Base-by-base conservation (phyloP, 2,113 vertebrate species). In the Procavia capensis region DNA sequence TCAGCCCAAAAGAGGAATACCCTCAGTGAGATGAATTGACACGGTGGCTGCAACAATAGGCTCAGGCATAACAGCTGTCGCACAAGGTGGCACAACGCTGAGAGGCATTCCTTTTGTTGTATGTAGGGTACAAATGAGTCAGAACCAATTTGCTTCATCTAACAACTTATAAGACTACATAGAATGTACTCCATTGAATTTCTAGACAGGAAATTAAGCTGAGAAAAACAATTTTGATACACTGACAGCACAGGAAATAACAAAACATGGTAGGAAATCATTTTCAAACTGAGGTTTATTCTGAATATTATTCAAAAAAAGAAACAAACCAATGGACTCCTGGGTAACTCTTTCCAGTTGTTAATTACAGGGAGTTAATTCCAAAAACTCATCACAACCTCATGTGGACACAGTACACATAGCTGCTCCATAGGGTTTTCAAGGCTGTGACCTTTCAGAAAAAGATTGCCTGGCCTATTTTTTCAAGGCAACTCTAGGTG, bases 251-350 rank as follows among this genome's bases (percentile, higher is more conserved):
- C 4, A 72, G 43, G 16, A 80, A 63, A 13, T 6, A 84, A 61
- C 20, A 76, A 84, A 93, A 36, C 13, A 34, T 64, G 13, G n/a
- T 34, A 76, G 29, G 14, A 41, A 27, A 9, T 25, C 39, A 41
- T 90, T 95, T 88, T 85, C 11, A 90, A 79, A 90, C 57, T 43
- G 84, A 85, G 7, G 5, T 7, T 79, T 93, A 29, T 86, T 91
- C 31, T 27, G n/a, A 74, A 68, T 87, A 79, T 79, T 78, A 86
- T 61, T 92, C 22, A 7, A 87, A 47, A 85, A 90, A 93, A 54
- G 6, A 91, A 50, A 50, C n/a, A n/a, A n/a, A n/a, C n/a, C n/a
- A n/a, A n/a, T n/a, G n/a, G 20, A 68, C 6, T 24, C n/a, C 45
- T 85, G 14, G 43, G 34, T 78, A 34, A 8, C 11, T 47, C 29